Conservation (phyloP, 2,797 vertebrate species). For the Odontamblyopus rebecca region DNA sequence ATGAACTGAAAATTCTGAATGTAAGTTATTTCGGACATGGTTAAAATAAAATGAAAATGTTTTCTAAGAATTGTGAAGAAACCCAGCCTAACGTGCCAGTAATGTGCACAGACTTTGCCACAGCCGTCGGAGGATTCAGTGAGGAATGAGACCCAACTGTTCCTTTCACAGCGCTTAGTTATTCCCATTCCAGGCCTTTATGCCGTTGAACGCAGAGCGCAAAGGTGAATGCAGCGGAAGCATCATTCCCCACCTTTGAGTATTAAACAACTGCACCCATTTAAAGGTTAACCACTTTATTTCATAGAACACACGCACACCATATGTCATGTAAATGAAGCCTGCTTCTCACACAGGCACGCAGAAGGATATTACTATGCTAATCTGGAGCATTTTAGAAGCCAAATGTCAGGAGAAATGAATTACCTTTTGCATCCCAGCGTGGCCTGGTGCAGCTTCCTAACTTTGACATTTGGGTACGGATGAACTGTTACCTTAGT, state of each 20-base stretch:
- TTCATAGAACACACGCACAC: constrained; percentile 53
- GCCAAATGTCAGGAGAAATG: constrained; percentile 80
- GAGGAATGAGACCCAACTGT: constrained; percentile 15
- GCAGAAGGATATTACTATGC: constrained; percentile 74
- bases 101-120: neutral
- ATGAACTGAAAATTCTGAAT: neutral
- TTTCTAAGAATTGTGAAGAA: neutral
- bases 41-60: neutral
- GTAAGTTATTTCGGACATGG: neutral
- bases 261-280: constrained; percentile 65
- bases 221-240: constrained; percentile 52
- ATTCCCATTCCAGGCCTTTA: constrained; percentile 10
- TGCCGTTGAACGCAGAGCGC: constrained; percentile 29
- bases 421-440: constrained; percentile 69
- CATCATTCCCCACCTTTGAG: constrained; percentile 52
- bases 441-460: constrained; percentile 49
- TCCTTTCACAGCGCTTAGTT: neutral
- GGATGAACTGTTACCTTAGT: constrained; percentile 21
- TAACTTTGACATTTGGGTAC: constrained; percentile 70
- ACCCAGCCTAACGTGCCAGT: neutral
- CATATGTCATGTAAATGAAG: constrained; percentile 74
- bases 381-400: constrained; percentile 75
- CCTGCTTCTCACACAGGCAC: constrained; percentile 51
- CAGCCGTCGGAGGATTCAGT: constrained; percentile 3
- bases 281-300: constrained; percentile 75